Conservation (phyloP, 2,797 vertebrate species). For the Salarias fasciatus region DNA sequence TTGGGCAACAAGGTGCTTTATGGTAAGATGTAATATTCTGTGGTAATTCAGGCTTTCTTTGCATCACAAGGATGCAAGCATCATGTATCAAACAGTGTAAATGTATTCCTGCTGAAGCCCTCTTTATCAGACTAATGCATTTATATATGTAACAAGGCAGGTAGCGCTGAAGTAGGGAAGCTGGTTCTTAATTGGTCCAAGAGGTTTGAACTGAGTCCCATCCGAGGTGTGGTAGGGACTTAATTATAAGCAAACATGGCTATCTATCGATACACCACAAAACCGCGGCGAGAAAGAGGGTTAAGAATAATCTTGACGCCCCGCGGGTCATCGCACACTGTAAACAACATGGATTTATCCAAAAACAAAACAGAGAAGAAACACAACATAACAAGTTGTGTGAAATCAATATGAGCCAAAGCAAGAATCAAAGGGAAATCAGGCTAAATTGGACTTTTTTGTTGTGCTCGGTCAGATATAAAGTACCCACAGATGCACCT, state of each 20-base stretch:
- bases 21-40: slow-evolving; percentile 57
- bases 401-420: slow-evolving; percentile 76
- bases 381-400: slow-evolving; percentile 73
- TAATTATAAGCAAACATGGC: slow-evolving; percentile 84
- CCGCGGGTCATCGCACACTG: slow-evolving; percentile 77
- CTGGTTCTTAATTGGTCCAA: slow-evolving; percentile 80
- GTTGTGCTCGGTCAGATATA: slow-evolving; percentile 67
- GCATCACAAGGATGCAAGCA: slow-evolving; percentile 52
- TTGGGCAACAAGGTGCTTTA: slow-evolving; percentile 78
- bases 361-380: slow-evolving; percentile 75
- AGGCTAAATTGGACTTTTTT: slow-evolving; percentile 73
- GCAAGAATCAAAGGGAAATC: slow-evolving; percentile 77
- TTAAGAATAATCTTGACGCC: slow-evolving; percentile 78
- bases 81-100: slow-evolving; percentile 38
- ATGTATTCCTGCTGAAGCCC: slow-evolving; percentile 17
- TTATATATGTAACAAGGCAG: slow-evolving; percentile 65
- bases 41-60: slow-evolving; percentile 47
- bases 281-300: slow-evolving; percentile 71
- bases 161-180: slow-evolving; percentile 49
- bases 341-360: slow-evolving; percentile 81
- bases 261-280: slow-evolving; percentile 74
- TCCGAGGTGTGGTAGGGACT: slow-evolving; percentile 75
- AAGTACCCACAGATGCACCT: slow-evolving; percentile 55
- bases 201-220: slow-evolving; percentile 75
- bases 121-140: slow-evolving; percentile 61